A percentile compares a stretch with the other conserved stretches of the same genome.
These are phyloP conservation scores for Caenorhabditis wallacei DNA, from an alignment of 2,888 invertebrate genomes.

Conservation along the genomic window DNA sequence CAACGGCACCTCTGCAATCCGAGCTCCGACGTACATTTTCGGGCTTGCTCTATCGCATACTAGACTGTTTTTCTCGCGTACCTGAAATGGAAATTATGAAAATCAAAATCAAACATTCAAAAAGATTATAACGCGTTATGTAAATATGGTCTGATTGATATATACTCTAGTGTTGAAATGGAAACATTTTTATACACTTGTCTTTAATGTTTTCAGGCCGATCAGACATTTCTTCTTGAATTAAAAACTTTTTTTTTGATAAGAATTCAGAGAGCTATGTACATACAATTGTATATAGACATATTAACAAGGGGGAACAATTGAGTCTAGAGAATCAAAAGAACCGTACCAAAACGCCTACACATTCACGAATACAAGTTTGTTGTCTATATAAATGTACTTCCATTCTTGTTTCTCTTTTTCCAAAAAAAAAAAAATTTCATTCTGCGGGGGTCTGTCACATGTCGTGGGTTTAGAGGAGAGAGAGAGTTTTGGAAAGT, in stretches of 20 bases:
- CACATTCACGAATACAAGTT: constrained; percentile 47
- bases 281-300: constrained; percentile 4
- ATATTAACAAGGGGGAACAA: no score
- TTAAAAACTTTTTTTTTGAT: no score
- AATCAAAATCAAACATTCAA: constrained; percentile 27
- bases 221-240: constrained; percentile 4
- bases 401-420: constrained; percentile 6
- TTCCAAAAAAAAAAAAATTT: neutral
- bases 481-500: constrained; percentile 36
- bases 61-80: constrained; percentile 78
- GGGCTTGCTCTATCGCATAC: constrained; percentile 80
- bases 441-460: constrained; percentile 34
- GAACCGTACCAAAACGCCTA: constrained; percentile 58
- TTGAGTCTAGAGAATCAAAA: constrained; percentile 48
- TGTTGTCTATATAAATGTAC: constrained; percentile 33
- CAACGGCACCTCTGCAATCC: constrained; percentile 77
- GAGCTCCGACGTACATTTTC: constrained; percentile 73
- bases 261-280: constrained; percentile 23
- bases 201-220: constrained; percentile 13
- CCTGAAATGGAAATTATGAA: constrained; percentile 67
- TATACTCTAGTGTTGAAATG: constrained; percentile 8
- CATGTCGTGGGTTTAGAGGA: constrained; percentile 40
- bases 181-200: constrained; percentile 16
- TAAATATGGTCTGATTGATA: constrained; percentile 34
- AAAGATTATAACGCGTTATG: neutral